Percentiles rank a stretch among this genome's conserved stretches.
Conservation (phyloP, 2,797 vertebrate species). For the Arrhamphus sclerolepis region DNA sequence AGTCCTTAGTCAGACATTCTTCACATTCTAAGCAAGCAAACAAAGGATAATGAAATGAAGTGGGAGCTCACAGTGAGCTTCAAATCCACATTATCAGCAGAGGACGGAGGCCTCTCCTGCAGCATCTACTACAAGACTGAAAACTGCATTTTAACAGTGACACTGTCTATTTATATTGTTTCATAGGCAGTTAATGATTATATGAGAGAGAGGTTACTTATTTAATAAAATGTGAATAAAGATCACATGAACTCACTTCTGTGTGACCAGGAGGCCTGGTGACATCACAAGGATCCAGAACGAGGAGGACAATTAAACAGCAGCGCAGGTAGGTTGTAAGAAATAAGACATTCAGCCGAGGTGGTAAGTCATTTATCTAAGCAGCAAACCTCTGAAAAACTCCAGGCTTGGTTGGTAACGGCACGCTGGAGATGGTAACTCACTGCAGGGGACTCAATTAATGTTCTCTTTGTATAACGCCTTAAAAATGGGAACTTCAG, state of each 20-base stretch:
- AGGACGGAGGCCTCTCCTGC: neutral
- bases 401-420: too few relatives aligned
- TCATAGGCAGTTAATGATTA: conserved; percentile 54
- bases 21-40: too few relatives aligned
- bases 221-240: conserved; percentile 17
- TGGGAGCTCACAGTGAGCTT: conserved; percentile 1
- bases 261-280: neutral
- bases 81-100: too few relatives aligned
- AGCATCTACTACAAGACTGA: conserved; percentile 1
- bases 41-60: neutral
- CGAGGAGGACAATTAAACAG: neutral
- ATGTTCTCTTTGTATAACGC: too few relatives aligned
- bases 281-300: neutral
- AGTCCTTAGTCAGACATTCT: too few relatives aligned
- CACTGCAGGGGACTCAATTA: too few relatives aligned
- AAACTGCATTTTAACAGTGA: conserved; percentile 7
- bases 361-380: too few relatives aligned
- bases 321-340: too few relatives aligned
- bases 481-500: too few relatives aligned
- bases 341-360: too few relatives aligned
- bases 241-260: neutral
- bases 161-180: conserved; percentile 13
- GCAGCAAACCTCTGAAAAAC: too few relatives aligned
- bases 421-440: too few relatives aligned
- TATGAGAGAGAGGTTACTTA: conserved; percentile 11